Evolutionary conservation across 2,113 vertebrate genomes (phyloP).

Genomic region (Brachypteracias leptosomus): DNA sequence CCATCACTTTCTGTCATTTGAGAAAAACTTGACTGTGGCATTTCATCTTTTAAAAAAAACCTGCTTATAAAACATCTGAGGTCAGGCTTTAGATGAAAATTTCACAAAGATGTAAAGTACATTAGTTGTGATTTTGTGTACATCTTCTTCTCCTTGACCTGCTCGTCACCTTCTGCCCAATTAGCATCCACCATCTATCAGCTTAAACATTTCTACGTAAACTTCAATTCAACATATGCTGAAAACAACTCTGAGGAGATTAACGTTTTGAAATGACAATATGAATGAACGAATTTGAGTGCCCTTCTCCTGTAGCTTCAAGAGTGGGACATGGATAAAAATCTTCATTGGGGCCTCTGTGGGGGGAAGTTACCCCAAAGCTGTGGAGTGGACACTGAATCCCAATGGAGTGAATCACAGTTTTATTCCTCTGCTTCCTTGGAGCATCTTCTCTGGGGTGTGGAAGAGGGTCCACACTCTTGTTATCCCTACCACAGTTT

Average conservation of each 20-base stretch:
- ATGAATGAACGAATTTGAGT: neutral
- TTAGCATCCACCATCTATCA: neutral
- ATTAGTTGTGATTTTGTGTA: neutral
- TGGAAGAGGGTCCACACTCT: neutral
- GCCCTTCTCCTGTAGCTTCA: neutral
- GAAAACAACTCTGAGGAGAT: neutral
- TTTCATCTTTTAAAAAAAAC: neutral
- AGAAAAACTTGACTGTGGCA: neutral
- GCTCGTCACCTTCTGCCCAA: neutral
- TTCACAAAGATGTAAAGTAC: neutral
- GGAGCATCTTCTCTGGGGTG: neutral
- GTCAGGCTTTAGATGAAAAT: slow-evolving; percentile 18
- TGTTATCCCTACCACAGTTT: neutral
- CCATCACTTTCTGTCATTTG: neutral
- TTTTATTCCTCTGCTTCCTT: neutral
- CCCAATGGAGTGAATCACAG: neutral
- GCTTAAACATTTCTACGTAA: neutral
- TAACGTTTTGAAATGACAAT: neutral
- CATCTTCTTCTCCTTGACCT: neutral
- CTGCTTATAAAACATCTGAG: neutral
- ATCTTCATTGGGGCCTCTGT: neutral
- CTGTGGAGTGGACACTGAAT: neutral
- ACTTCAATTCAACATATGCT: neutral
- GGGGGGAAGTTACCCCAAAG: neutral
- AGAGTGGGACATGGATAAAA: neutral